Conservation (phyloP, 2,888 invertebrate genomes). For the Alcis repandata region DNA sequence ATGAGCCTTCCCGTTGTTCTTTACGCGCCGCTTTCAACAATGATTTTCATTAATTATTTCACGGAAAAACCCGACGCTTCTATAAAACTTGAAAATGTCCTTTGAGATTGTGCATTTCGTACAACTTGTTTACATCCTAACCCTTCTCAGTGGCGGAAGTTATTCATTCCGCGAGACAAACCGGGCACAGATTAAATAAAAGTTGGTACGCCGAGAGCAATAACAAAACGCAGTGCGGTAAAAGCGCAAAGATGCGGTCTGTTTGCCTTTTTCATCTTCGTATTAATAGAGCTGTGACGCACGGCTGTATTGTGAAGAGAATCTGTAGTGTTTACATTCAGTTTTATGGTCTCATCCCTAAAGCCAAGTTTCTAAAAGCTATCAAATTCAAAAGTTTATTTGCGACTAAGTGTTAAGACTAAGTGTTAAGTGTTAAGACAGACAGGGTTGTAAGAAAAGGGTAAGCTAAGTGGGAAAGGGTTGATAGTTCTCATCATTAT, state of each 20-base stretch:
- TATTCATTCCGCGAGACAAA: slow-evolving; percentile 20
- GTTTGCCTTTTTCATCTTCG: slow-evolving; percentile 13
- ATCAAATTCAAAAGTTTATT: too few species aligned
- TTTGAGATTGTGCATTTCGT: not conserved
- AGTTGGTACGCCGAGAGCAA: not conserved
- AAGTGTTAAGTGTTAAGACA: too few species aligned
- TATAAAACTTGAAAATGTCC: not conserved
- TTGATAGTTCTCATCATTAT: too few species aligned
- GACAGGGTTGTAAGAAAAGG: too few species aligned
- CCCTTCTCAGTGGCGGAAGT: slow-evolving; percentile 1
- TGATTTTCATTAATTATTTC: slow-evolving; percentile 21
- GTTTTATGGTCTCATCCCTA: slow-evolving; percentile 4
- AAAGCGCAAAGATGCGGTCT: slow-evolving; percentile 33
- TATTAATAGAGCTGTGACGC: slow-evolving; percentile 16
- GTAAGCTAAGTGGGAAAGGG: too few species aligned
- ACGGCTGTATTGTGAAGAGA: slow-evolving; percentile 6
- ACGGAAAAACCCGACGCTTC: not conserved
- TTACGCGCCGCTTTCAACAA: slow-evolving; percentile 38
- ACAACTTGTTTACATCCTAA: not conserved
- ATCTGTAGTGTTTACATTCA: slow-evolving; percentile 1
- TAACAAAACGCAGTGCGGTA: slow-evolving; percentile 37
- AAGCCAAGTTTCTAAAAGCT: slow-evolving; percentile 1
- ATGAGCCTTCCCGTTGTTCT: slow-evolving; percentile 53
- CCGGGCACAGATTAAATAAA: slow-evolving; percentile 10
- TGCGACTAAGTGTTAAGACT: too few species aligned